phyloP scores from a whole-genome alignment of 2,113 vertebrate species.

The Heloderma charlesbogerti region DNA sequence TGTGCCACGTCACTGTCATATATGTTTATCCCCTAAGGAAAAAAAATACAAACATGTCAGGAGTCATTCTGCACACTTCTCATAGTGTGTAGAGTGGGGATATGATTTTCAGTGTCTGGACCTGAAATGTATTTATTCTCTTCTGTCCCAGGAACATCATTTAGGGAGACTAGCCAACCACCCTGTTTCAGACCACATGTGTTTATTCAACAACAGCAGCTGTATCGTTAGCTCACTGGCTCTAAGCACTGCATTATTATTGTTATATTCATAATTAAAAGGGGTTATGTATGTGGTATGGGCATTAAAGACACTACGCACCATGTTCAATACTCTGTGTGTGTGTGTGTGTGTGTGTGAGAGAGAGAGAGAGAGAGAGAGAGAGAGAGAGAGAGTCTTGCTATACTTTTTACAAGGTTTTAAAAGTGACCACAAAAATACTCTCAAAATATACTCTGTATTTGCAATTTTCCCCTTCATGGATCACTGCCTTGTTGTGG shows the following conservation, averaged over 20 bases:
- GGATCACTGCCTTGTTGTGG: too few relatives aligned
- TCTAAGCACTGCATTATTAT: too few relatives aligned
- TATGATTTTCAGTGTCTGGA: background rate
- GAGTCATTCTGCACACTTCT: slow-evolving; percentile 14
- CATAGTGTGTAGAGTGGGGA: background rate
- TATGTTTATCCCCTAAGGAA: slow-evolving; percentile 21
- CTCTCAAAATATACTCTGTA: background rate
- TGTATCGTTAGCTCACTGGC: too few relatives aligned
- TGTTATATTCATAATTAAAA: too few relatives aligned
- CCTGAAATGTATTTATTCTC: background rate
- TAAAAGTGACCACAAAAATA: background rate
- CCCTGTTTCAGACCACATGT: too few relatives aligned
- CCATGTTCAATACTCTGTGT: too few relatives aligned
- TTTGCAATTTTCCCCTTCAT: background rate
- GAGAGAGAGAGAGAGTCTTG: too few relatives aligned
- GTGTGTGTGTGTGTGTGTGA: too few relatives aligned
- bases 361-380: too few relatives aligned
- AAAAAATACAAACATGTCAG: slow-evolving; percentile 40
- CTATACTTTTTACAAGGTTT: background rate
- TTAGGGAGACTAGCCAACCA: background rate
- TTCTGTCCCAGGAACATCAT: background rate
- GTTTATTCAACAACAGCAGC: too few relatives aligned
- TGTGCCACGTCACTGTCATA: slow-evolving; percentile 21
- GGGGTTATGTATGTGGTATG: too few relatives aligned
- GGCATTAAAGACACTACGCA: too few relatives aligned